These are phyloP conservation scores for Calephelis perditalis DNA, from an alignment of 2,888 invertebrate species.

Conservation along the genomic window DNA sequence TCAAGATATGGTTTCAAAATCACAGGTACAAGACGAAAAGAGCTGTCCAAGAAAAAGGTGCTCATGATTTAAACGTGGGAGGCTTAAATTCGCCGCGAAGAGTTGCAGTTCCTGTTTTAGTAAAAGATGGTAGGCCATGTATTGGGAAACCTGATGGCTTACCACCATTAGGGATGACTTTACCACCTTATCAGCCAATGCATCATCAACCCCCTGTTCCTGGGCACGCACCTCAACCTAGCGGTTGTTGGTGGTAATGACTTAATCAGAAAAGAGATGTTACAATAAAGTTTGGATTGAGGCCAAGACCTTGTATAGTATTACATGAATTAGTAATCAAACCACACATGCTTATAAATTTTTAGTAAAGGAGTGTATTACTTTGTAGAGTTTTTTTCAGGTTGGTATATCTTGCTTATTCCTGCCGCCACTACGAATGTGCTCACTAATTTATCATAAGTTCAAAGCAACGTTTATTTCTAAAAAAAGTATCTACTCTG, in stretches of 20 bases:
- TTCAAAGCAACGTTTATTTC: no score
- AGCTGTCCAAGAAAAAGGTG: constrained; percentile 95
- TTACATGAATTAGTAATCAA: no score
- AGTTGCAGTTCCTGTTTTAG: constrained; percentile 96
- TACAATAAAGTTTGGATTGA: no score
- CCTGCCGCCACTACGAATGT: no score
- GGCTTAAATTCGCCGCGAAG: constrained; percentile 90
- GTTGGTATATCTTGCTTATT: no score
- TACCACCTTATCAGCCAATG: constrained; percentile 71
- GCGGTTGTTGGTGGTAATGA: constrained; percentile 77
- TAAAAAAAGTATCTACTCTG: no score
- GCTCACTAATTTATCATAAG: no score
- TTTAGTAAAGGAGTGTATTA: no score
- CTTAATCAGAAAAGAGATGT: background rate
- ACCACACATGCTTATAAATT: no score
- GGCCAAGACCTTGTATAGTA: no score
- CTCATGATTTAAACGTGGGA: constrained; percentile 82
- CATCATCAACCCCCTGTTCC: constrained; percentile 61
- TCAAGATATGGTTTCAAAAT: constrained; percentile 99
- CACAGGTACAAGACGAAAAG: constrained; percentile 99
- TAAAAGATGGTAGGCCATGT: constrained; percentile 96
- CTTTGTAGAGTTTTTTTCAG: no score
- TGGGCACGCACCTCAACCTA: constrained; percentile 56
- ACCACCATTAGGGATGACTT: constrained; percentile 63
- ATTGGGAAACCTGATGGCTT: constrained; percentile 78